Evolutionary conservation across 2,888 invertebrate genomes (phyloP), one percentile per base, ranked within the genome.

Genomic region (Pardosa pseudoannulata): DNA sequence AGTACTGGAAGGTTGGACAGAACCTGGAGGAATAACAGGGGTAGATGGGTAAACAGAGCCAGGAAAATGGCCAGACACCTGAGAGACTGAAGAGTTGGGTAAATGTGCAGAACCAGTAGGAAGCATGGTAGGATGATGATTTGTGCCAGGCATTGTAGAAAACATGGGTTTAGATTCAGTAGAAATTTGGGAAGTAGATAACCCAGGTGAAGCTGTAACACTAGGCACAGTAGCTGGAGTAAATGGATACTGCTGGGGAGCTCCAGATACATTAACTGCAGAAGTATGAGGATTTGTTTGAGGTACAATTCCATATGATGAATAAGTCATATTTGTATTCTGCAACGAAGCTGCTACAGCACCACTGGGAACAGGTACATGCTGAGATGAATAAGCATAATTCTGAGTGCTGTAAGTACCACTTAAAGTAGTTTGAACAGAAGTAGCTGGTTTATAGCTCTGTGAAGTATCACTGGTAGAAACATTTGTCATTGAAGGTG

Each of bases 261-360:
- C 11, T 23, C 5, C 23, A n/a, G 56, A n/a, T n/a, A 36, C 50
- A 68, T 50, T 73, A 80, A 72, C 72, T 70, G 83, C 39, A 46
- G 70, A 70, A 72, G 72, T 39, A 82, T 81, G 29, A 72, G 41
- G 73, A 79, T 41, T 19, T n/a, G 62, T 50, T 32, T 71, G 70
- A 16, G 16, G 1, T 36, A 70, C 1, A 46, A 11, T 16, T 46
- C n/a, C 46, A 36, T 46, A n/a, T 11, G 46, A 46, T 6, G 56
- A 23, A 56, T 56, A 36, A 36, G 36, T 5, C 5, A 36, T 9
- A 36, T 36, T 36, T 36, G 36, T 7, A 36, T 9, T 36, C 6
- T 36, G 5, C 36, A 36, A 36, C 5, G 36, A 36, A 7, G 36
- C 36, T 7, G 36, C 23, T 11, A 16, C 16, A 56, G 23, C 23